Evolutionary conservation across 2,797 vertebrate genomes (phyloP), one percentile per base, ranked within the genome.

Genomic region (Orientallactaga sibirica): DNA sequence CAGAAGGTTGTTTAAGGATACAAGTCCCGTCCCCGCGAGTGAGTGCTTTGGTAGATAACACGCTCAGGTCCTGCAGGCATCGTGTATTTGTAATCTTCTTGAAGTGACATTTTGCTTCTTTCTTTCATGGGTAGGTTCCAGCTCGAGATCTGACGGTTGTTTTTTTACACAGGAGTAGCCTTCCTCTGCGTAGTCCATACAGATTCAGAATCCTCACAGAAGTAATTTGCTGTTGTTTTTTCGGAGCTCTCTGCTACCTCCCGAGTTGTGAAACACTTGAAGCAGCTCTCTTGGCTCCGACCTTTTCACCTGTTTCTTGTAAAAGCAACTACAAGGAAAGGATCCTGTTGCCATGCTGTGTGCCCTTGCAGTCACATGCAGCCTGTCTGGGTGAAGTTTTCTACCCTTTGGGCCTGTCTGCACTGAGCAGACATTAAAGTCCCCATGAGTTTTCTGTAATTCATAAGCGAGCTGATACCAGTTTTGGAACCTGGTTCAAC

Each of bases 1-100:
- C 67, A 84, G 75, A 91, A 93, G 96, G 93, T 97, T 97, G 94
- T 95, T 88, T 95, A 90, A 97, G 96, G 96, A 97, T 93, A 95
- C 78, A 80, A 86, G 66, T 90, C 84, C 91, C 88, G 91, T 95
- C 58, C 66, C 92, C 96, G 94, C 95, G 80, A 76, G 91, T 83
- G 71, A 86, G 86, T 87, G 61, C 55, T 70, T 29, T 0, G 87
- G 27, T 77, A 92, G 94, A 94, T 88, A 95, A 86, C 76, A 11
- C 16, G 88, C 87, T 96, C 78, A 93, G 76, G 90, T 92, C 84
- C 94, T 89, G 90, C 95, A 80, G 71, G 70, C 52, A 5, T 71
- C 64, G 71, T n/a, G 25, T 48, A 80, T 84, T 92, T 91, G 83
- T 82, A 74, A 91, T 93, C 90, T 78, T 74, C 87, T 62, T 71